Evolutionary conservation across 2,797 vertebrate species (phyloP).

Genomic region (Cyprinodon diabolis): DNA sequence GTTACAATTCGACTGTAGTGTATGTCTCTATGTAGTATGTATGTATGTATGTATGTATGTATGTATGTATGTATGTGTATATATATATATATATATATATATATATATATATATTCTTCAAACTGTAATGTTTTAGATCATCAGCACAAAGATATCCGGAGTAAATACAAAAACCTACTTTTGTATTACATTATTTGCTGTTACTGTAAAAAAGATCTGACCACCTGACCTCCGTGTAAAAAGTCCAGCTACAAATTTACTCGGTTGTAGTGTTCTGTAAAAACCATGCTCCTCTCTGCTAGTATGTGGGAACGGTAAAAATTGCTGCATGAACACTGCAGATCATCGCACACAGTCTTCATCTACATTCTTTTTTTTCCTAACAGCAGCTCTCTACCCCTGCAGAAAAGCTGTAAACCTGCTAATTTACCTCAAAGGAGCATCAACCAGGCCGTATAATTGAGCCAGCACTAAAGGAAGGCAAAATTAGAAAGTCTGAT

Average conservation of each 20-base stretch:
- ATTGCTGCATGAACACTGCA: conserved; percentile 65
- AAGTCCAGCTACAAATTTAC: conserved; percentile 44
- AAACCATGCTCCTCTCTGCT: conserved; percentile 34
- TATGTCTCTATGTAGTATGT: too few species aligned
- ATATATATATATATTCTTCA: too few species aligned
- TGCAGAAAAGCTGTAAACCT: conserved; percentile 64
- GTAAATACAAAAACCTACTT: too few species aligned
- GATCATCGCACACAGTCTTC: conserved; percentile 58
- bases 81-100: too few species aligned
- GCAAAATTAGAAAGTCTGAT: conserved; percentile 15
- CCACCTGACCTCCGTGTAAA: too few species aligned
- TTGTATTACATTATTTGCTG: too few species aligned
- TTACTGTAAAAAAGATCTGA: too few species aligned
- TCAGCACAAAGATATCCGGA: too few species aligned
- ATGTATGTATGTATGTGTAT: too few species aligned
- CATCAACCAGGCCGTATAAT: conserved; percentile 30
- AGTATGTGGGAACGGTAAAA: neutral
- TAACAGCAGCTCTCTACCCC: conserved; percentile 58
- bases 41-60: too few species aligned
- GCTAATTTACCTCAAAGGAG: conserved; percentile 32
- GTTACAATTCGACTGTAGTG: too few species aligned
- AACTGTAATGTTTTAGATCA: too few species aligned
- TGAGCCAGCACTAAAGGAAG: conserved; percentile 10
- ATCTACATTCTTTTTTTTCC: conserved; percentile 65
- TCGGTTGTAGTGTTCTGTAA: conserved; percentile 15